Conservation (phyloP, 2,797 vertebrate genomes). For the Lacerta agilis region DNA sequence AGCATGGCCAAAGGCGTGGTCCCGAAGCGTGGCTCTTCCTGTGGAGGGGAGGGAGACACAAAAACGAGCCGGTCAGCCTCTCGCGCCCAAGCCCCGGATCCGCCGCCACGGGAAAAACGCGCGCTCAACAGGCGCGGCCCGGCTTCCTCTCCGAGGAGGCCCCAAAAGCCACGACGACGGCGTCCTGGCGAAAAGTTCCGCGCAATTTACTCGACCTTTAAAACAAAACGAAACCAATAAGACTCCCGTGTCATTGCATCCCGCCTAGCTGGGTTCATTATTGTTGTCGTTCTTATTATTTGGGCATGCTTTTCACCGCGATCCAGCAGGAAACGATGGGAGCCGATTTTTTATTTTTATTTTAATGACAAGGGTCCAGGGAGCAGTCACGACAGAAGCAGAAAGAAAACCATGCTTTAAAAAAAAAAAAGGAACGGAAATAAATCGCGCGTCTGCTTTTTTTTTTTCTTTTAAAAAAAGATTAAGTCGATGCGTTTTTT, state of each 20-base stretch:
- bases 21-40: slow-evolving; percentile 99
- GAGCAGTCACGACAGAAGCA: not conserved
- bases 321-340: not conserved
- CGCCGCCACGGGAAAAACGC: not conserved
- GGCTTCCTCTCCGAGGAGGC: not conserved
- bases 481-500: not conserved
- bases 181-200: not conserved
- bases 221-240: not conserved
- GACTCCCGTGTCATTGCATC: not conserved
- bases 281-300: no score
- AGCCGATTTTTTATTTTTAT: not conserved
- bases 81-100: slow-evolving; percentile 17
- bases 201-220: not conserved
- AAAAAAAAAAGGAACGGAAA: not conserved
- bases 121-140: not conserved
- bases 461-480: no score
- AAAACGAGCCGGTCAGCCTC: slow-evolving; percentile 73
- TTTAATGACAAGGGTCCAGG: not conserved
- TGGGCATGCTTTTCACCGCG: no score
- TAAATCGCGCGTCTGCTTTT: not conserved
- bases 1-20: slow-evolving; percentile 99
- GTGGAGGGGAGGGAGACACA: slow-evolving; percentile 74
- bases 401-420: not conserved
- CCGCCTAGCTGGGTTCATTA: not conserved
- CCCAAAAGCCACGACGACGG: not conserved